phyloP scores from a whole-genome alignment of 2,113 vertebrate genomes.

The Mormyrus iriodes region DNA sequence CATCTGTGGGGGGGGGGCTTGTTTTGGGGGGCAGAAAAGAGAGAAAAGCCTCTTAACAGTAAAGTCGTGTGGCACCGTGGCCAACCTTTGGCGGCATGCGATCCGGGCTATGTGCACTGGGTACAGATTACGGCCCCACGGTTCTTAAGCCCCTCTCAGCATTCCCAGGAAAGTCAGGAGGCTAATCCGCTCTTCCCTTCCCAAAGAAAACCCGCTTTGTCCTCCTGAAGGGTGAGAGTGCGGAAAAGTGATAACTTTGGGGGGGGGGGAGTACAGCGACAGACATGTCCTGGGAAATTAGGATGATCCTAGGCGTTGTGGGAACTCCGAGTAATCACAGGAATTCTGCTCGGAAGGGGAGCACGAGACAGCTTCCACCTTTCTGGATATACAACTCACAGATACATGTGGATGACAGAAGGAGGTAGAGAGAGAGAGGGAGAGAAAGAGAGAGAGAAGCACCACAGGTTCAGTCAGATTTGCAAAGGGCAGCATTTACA shows the following conservation, averaged over 20 bases:
- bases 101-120: background rate
- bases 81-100: too few relatives aligned
- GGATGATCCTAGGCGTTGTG: background rate
- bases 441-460: conserved; percentile 25
- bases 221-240: conserved; percentile 14
- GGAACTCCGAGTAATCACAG: background rate
- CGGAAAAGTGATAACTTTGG: background rate
- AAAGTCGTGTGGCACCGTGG: background rate
- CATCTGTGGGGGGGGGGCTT: conserved; percentile 35
- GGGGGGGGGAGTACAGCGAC: background rate
- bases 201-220: conserved; percentile 34
- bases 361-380: background rate
- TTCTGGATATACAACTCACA: background rate
- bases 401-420: background rate
- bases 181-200: conserved; percentile 42
- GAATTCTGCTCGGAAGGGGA: background rate
- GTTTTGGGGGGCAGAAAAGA: conserved; percentile 14
- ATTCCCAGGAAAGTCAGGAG: conserved; percentile 36
- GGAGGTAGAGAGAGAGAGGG: background rate
- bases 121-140: conserved; percentile 46
- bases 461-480: conserved; percentile 70
- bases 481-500: conserved; percentile 83
- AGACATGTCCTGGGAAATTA: background rate
- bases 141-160: conserved; percentile 37
- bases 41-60: conserved; percentile 46